Evolutionary conservation across 2,888 invertebrate species (phyloP).

Genomic region (Drepana falcataria): DNA sequence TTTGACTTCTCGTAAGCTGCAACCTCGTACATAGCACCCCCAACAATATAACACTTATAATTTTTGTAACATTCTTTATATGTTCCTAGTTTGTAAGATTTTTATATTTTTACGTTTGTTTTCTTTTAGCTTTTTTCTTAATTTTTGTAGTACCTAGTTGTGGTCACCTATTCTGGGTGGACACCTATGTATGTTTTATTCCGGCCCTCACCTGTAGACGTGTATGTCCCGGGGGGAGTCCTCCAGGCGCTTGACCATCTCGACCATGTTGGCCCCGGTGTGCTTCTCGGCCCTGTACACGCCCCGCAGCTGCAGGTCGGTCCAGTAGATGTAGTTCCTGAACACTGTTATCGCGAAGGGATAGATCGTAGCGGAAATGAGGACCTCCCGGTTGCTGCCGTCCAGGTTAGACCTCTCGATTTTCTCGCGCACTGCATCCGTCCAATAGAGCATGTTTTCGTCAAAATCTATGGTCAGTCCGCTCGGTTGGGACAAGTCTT

Average conservation of each 20-base stretch:
- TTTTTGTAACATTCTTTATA: too few species aligned
- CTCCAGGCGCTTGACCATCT: constrained; percentile 94
- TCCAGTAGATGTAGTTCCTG: constrained; percentile 96
- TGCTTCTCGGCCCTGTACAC: constrained; percentile 98
- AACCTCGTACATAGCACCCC: too few species aligned
- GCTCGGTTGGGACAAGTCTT: constrained; percentile 95
- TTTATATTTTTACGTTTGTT: too few species aligned
- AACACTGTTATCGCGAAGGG: constrained; percentile 96
- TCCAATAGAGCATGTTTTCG: constrained; percentile 96
- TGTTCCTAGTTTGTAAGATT: too few species aligned
- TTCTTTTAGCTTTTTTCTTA: too few species aligned
- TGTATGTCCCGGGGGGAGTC: constrained; percentile 96
- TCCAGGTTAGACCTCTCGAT: constrained; percentile 95
- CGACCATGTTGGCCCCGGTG: constrained; percentile 95
- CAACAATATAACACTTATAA: too few species aligned
- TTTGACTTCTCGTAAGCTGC: too few species aligned
- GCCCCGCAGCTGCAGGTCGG: constrained; percentile 93
- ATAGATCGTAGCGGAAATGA: constrained; percentile 94
- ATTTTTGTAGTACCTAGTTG: too few species aligned
- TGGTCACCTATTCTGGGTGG: too few species aligned
- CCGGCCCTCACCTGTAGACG: constrained; percentile 73
- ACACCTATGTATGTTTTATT: background rate
- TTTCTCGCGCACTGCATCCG: constrained; percentile 96
- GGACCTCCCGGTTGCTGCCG: constrained; percentile 89
- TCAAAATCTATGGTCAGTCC: constrained; percentile 97